Conservation (phyloP, 2,888 invertebrate species). For the Myopa testacea region DNA sequence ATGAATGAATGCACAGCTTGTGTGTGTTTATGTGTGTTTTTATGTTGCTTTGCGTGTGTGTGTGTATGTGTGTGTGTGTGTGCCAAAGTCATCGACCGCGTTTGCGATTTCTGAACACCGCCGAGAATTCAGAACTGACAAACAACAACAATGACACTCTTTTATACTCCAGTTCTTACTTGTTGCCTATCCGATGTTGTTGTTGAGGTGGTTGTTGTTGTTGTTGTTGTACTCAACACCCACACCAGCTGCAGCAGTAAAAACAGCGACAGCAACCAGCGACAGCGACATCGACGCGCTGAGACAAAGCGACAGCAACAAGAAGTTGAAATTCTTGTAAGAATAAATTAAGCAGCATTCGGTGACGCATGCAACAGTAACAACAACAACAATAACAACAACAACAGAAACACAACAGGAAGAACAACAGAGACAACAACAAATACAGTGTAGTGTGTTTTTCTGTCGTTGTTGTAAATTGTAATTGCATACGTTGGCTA, state of each 20-base stretch:
- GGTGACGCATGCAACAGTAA: constrained; percentile 26
- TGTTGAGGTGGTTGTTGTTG: neutral
- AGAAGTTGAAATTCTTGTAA: constrained; percentile 16
- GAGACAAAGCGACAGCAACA: neutral
- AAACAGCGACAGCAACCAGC: neutral
- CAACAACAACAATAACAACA: neutral
- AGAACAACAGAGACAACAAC: neutral
- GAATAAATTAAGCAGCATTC: constrained; percentile 22
- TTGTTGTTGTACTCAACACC: constrained; percentile 3
- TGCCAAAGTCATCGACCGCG: too few relatives aligned
- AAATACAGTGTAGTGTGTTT: neutral
- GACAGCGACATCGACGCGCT: neutral
- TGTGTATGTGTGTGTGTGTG: too few relatives aligned
- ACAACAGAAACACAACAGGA: neutral
- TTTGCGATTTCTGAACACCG: too few relatives aligned
- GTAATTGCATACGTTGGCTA: neutral
- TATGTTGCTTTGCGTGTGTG: too few relatives aligned
- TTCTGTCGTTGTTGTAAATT: neutral
- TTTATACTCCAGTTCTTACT: neutral
- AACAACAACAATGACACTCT: constrained; percentile 9
- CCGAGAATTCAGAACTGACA: neutral
- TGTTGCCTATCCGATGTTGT: neutral
- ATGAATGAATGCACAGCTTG: too few relatives aligned
- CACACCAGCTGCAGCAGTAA: neutral
- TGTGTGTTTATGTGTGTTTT: too few relatives aligned